Percentiles rank a stretch among this genome's conserved stretches.
phyloP scores from a whole-genome alignment of 1,140 invertebrate genomes.

The Yoshiicerus persimilis region DNA sequence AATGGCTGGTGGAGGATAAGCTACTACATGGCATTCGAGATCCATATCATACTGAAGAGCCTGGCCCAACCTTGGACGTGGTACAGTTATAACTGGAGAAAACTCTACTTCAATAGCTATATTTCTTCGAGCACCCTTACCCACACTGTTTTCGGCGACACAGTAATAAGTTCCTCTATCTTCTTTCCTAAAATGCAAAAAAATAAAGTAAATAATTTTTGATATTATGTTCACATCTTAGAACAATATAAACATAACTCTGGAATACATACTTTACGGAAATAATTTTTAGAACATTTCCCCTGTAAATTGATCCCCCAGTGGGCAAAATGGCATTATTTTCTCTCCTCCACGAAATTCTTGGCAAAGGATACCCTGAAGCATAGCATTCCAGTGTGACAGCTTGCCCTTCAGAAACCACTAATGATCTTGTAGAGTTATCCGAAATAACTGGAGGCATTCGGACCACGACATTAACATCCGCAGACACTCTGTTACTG shows the following conservation, averaged over 20 bases:
- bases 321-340: conserved; percentile 90
- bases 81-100: conserved; percentile 78
- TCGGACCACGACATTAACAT: conserved; percentile 79
- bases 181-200: conserved; percentile 36
- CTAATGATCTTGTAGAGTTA: conserved; percentile 83
- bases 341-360: conserved; percentile 86
- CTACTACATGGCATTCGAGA: conserved; percentile 86
- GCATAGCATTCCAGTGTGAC: conserved; percentile 85
- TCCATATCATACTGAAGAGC: conserved; percentile 91
- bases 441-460: conserved; percentile 87
- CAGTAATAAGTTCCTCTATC: conserved; percentile 61
- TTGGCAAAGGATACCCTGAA: conserved; percentile 70
- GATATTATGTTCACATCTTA: too few species aligned
- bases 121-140: conserved; percentile 72
- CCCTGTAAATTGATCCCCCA: conserved; percentile 79
- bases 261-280: conserved; percentile 49
- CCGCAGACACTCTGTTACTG: conserved; percentile 75
- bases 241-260: neutral
- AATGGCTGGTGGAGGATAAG: conserved; percentile 85
- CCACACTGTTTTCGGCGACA: conserved; percentile 77
- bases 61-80: conserved; percentile 76
- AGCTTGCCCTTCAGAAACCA: conserved; percentile 76
- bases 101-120: conserved; percentile 89
- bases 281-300: conserved; percentile 78
- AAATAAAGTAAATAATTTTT: neutral